Evolutionary conservation across 2,797 vertebrate genomes (phyloP), one percentile per base, ranked within the genome.

Genomic region (Silurus aristotelis): DNA sequence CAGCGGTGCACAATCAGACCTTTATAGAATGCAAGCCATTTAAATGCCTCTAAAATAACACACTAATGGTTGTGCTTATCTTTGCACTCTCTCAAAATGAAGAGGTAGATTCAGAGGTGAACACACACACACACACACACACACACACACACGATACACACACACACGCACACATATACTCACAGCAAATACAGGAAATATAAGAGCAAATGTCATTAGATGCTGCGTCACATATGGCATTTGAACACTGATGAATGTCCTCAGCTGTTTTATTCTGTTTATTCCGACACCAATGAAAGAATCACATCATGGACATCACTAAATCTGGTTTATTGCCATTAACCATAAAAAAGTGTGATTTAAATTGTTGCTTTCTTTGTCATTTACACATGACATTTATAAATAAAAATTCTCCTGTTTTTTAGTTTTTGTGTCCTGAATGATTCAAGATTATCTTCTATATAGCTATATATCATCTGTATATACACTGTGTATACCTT

Each of bases 1-100:
- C 80, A 89, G 85, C 85, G 76, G 87, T 83, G 78, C 60, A 85
- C 83, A 83, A 80, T 80, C 87, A 81, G 83, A 78, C 88, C 84
- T 87, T 90, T 87, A 89, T 78, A 83, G 83, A 67, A 80, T 4
- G 38, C 66, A 78, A 86, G 86, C 75, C 58, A 84, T 88, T 89
- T 88, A 83, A 88, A 86, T 82, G 87, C 72, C 83, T 88, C 87
- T 58, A 87, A 88, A 90, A 89, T 88, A 90, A 89, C 87, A 88
- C 70, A 80, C 77, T 89, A 88, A 90, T 88, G 85, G 85, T 48
- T 58, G 72, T 31, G 70, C 85, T 90, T 90, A 90, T 90, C 90
- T 84, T 86, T 64, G 71, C 71, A 60, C 63, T 55, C 72, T 60
- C 67, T n/a, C 70, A 82, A 46, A 82, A 72, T 46, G 17, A 81